Conservation (phyloP, 2,888 invertebrate species). For the Caenorhabditis sinica region DNA sequence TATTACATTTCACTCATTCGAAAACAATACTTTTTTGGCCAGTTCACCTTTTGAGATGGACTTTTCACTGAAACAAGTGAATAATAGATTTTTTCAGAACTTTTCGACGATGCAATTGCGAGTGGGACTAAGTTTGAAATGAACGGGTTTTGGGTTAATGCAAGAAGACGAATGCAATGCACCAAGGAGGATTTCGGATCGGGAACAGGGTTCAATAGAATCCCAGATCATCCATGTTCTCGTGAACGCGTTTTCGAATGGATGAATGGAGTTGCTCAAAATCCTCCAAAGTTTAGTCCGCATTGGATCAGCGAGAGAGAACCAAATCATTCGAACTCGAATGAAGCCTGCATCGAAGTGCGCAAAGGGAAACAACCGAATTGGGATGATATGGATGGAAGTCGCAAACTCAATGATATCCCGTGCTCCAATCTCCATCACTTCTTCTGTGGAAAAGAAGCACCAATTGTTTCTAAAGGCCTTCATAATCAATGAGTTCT, state of each 20-base stretch:
- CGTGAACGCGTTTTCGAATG: not conserved
- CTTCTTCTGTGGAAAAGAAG: constrained; percentile 13
- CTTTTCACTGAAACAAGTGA: too few relatives aligned
- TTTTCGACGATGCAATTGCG: too few relatives aligned
- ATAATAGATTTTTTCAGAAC: too few relatives aligned
- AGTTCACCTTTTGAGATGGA: too few relatives aligned
- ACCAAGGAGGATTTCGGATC: too few relatives aligned
- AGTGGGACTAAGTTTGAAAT: too few relatives aligned
- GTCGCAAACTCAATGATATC: constrained; percentile 5
- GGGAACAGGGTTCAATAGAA: not conserved
- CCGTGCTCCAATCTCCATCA: not conserved
- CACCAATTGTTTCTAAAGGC: not conserved
- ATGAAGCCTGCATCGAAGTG: not conserved
- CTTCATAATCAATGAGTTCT: not conserved
- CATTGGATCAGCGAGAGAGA: not conserved
- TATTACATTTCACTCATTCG: too few relatives aligned
- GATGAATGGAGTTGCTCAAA: constrained; percentile 11
- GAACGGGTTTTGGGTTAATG: too few relatives aligned
- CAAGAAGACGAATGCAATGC: too few relatives aligned
- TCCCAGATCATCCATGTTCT: not conserved
- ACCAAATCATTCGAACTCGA: not conserved
- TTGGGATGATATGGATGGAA: not conserved
- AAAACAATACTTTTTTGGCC: too few relatives aligned
- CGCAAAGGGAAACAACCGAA: not conserved
- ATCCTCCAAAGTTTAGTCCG: not conserved